Conservation (phyloP, 2,113 vertebrate species). For the Halcyon malimbica region DNA sequence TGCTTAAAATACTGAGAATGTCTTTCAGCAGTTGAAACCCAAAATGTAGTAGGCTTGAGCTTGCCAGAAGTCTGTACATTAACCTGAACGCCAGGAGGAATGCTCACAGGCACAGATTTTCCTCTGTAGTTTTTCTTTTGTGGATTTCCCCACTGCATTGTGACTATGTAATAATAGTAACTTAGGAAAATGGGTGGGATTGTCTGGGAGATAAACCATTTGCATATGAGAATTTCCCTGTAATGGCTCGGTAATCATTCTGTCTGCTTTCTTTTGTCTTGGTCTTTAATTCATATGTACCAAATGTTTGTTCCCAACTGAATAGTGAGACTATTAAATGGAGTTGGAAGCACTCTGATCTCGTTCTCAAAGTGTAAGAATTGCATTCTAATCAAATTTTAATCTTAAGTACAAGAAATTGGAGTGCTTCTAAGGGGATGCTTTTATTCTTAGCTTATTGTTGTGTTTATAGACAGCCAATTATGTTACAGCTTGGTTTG, state of each 20-base stretch:
- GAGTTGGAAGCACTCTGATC: neutral
- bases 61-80: neutral
- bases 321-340: neutral
- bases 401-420: neutral
- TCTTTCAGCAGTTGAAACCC: neutral
- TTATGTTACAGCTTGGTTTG: neutral
- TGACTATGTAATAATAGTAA: neutral
- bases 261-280: neutral
- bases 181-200: neutral
- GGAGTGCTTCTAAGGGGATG: neutral
- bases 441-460: neutral
- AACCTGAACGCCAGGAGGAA: neutral
- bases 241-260: neutral
- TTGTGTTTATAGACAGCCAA: neutral
- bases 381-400: neutral
- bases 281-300: neutral
- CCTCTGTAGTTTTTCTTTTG: neutral
- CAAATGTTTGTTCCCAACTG: neutral
- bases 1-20: neutral
- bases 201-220: neutral
- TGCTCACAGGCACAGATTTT: fast-evolving
- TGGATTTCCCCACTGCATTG: neutral
- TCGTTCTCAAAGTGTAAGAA: neutral
- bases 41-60: neutral
- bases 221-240: neutral